Base-by-base conservation (phyloP, 2,888 invertebrate genomes). In the Unio pictorum region DNA sequence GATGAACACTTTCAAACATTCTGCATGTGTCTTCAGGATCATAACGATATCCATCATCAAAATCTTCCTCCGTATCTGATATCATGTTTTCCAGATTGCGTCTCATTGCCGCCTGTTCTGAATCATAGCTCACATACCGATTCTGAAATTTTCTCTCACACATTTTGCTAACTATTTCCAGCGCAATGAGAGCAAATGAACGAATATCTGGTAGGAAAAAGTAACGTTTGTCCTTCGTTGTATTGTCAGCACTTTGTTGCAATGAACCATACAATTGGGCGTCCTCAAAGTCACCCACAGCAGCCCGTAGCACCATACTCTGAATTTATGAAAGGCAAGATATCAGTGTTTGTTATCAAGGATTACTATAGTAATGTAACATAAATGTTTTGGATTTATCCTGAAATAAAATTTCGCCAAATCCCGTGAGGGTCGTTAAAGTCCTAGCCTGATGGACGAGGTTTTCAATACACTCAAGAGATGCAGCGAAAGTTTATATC, bases 121-220 rank as follows among this genome's bases (percentile, higher is more conserved):
- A 62, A 65, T 72, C 76, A 58, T 74, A 72, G 57, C 74, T 78
- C n/a, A 74, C 71, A 30, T 78, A 82, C 20, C 80, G 73, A 61
- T 75, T 77, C 56, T 79, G 76, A 55, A 79, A 71, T 61, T 70
- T 77, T 68, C 80, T 78, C 66, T 84, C 81, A 68, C 85, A 85
- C 68, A 83, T 81, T 72, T 75, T 78, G 23, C 80, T 75, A 34
- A 86, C 77, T 57, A 86, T 78, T 66, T 86, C 84, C 64, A 86
- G 66, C 0, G 84, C 83, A 18, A 86, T 78, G 11, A 86, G 74
- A 20, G 85, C 86, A 72, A 84, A 85, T 23, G 86, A 82, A 18
- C 86, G 74, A 66, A 86, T 84, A 71, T 86, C 86, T 0, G 86
- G 85, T 5, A 83, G 74, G 68, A 86, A 84, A 72, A 85, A 86